Evolutionary conservation across 2,888 invertebrate genomes (phyloP), one percentile per base, ranked within the genome.

Genomic region (Trichogramma dendrolimi): DNA sequence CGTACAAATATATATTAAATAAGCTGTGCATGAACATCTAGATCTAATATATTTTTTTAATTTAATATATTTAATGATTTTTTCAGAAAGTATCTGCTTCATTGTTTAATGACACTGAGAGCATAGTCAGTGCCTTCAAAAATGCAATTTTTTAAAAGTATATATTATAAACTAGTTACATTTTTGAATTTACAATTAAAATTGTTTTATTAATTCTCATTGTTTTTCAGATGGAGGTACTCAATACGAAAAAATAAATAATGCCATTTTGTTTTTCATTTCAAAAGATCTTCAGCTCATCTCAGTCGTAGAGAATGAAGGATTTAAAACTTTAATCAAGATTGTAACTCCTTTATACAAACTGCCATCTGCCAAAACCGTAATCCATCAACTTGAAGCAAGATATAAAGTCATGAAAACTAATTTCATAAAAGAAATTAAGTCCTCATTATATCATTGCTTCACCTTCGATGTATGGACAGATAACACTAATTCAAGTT

Each of bases 401-500:
- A 55, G 56, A 43, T 68, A 69, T 47, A 46, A 54, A 4, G 7
- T 54, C 5, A 39, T 62, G 38, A 68, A 65, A 53, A 44, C 27
- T 6, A 52, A 39, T 10, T 60, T 55, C 6, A 10, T 52, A 27
- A 39, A 47, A 10, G 8, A 50, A 42, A 46, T 63, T 7, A 40
- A 55, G 41, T 6, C 40, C 8, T 11, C 42, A 7, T 41, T 55
- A 8, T 47, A 67, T 61, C 14, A 51, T 55, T 69, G 67, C 56
- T 61, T 71, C 60, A 71, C 71, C 44, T 70, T 69, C 60, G 71
- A 72, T 59, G 67, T 68, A 65, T 71, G 71, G 70, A 69, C 67
- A 48, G 70, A 71, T 67, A 64, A 68, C 43, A 67, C 68, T 58
- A 67, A 67, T 61, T 67, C 67, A 66, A 71, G 69, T 64, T 72